A percentile compares a stretch with the other conserved stretches of the same genome.
Evolutionary conservation across 1,140 invertebrate species (phyloP).

Genomic region (Brachionus rotundiformis): DNA sequence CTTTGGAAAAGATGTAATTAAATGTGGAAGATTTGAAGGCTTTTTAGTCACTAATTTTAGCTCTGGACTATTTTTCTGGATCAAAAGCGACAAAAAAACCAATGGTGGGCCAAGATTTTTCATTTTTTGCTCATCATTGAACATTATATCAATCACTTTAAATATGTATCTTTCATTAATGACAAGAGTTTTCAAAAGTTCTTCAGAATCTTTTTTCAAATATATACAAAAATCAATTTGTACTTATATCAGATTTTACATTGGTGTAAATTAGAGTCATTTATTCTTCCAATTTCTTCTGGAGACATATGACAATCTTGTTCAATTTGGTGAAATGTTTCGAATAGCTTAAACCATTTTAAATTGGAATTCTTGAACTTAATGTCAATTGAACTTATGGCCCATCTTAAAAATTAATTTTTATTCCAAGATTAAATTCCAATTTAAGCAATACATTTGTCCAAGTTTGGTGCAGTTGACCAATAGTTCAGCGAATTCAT

Average conservation of each 20-base stretch:
- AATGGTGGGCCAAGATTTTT: neutral
- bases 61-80: neutral
- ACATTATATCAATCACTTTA: neutral
- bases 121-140: neutral
- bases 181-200: neutral
- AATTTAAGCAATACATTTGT: neutral
- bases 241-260: neutral
- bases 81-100: neutral
- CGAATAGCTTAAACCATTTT: constrained; percentile 28
- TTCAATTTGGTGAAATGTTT: neutral
- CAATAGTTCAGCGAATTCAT: neutral
- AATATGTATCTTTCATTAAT: neutral
- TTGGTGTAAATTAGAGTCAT: neutral
- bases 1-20: neutral
- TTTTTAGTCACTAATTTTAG: neutral
- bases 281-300: neutral
- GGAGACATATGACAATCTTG: neutral
- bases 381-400: constrained; percentile 33
- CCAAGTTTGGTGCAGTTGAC: neutral
- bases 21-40: neutral
- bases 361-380: neutral
- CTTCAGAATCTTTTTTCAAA: neutral
- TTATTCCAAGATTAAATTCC: neutral
- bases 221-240: neutral
- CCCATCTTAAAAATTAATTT: neutral